These are phyloP conservation scores for Platorchestia sp. DNA, from an alignment of 1,140 invertebrate species.

Conservation along the genomic window DNA sequence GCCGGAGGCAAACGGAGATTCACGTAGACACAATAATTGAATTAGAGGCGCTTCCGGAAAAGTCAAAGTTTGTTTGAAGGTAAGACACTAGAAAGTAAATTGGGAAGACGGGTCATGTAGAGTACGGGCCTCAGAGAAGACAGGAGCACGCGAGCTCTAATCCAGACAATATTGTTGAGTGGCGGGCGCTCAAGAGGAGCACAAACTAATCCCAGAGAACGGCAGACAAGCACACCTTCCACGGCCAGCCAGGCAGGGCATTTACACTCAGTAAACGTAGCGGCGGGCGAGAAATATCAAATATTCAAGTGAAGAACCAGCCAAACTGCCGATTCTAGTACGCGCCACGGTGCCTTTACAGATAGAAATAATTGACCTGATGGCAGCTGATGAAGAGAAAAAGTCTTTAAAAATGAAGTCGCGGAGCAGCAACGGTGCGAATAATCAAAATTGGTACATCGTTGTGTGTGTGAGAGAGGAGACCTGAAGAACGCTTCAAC, in stretches of 20 bases:
- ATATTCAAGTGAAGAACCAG: background rate
- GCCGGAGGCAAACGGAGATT: background rate
- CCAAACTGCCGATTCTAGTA: background rate
- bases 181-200: background rate
- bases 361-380: background rate
- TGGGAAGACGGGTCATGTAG: background rate
- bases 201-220: background rate
- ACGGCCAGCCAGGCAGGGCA: background rate
- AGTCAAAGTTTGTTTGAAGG: background rate
- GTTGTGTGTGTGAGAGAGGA: background rate
- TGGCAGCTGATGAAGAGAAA: background rate
- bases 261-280: background rate
- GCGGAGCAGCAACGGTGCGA: background rate
- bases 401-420: background rate
- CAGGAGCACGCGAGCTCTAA: background rate
- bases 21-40: background rate
- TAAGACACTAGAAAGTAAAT: background rate
- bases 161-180: slow-evolving; percentile 1
- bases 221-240: background rate
- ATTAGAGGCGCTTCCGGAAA: background rate
- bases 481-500: background rate
- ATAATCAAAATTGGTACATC: background rate
- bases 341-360: background rate
- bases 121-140: background rate
- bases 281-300: background rate